Evolutionary conservation across 2,888 invertebrate genomes (phyloP).

Genomic region (Stegana nigrithorax): DNA sequence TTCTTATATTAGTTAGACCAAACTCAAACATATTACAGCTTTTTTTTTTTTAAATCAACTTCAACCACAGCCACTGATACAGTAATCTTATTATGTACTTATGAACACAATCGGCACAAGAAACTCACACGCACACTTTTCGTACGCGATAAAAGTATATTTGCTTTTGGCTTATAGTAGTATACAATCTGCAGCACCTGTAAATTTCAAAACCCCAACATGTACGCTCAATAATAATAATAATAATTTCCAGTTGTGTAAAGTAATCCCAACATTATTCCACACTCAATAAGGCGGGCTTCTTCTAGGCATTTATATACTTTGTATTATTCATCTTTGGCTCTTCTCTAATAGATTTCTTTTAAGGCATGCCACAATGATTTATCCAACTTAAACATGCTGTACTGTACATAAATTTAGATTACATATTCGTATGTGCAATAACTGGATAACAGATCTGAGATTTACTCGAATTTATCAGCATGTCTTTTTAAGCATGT

Average conservation of each 20-base stretch:
- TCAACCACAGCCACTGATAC: neutral
- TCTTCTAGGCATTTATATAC: no score
- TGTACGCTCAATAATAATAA: neutral
- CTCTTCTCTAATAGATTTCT: no score
- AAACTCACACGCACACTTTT: no score
- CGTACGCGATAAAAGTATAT: no score
- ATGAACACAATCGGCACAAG: neutral
- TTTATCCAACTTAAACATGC: no score
- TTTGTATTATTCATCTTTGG: no score
- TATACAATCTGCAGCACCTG: neutral
- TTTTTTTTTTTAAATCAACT: neutral
- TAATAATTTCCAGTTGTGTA: no score
- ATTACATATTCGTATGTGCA: neutral
- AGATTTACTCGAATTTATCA: neutral
- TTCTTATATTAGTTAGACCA: neutral
- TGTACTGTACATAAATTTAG: no score
- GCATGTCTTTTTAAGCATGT: conserved; percentile 32
- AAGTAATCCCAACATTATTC: no score
- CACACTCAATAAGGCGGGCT: neutral
- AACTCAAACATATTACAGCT: neutral
- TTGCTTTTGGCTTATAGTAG: conserved; percentile 9
- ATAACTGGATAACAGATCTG: neutral
- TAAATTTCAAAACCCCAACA: neutral
- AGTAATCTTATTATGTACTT: neutral
- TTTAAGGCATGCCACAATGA: neutral